A percentile compares a stretch with the other conserved stretches of the same genome.
Conservation (phyloP, 2,113 vertebrate genomes). For the Pseudorhombus dupliciocellatus region DNA sequence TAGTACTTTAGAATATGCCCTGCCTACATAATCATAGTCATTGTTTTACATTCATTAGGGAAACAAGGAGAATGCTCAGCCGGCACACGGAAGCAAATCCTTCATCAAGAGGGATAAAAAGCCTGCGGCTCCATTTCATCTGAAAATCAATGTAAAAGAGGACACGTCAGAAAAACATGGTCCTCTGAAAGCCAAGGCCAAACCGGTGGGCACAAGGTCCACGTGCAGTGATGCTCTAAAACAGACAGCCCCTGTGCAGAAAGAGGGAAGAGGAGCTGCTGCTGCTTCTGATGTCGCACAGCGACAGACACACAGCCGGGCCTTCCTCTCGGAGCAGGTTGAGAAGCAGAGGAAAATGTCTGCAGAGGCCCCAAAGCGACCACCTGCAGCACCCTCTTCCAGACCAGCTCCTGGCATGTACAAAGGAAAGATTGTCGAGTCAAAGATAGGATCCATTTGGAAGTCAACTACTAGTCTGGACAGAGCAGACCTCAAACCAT, state of each 20-base stretch:
- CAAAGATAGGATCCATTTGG: constrained; percentile 92
- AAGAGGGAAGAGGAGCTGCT: constrained; percentile 7
- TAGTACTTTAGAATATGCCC: neutral
- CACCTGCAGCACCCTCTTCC: constrained; percentile 28
- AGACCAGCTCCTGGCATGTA: constrained; percentile 86
- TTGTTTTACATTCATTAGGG: constrained; percentile 48
- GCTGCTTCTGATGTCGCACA: constrained; percentile 21
- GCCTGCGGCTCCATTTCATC: constrained; percentile 35
- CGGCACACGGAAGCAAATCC: constrained; percentile 46
- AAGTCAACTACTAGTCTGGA: constrained; percentile 69
- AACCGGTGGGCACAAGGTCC: neutral
- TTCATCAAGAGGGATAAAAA: constrained; percentile 44
- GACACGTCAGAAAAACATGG: constrained; percentile 14
- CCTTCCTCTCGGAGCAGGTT: constrained; percentile 75
- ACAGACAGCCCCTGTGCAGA: constrained; percentile 18
- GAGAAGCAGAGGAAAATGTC: constrained; percentile 69
- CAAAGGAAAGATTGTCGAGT: constrained; percentile 87
- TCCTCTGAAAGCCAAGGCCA: constrained; percentile 25
- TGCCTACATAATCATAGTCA: neutral
- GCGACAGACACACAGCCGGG: constrained; percentile 74
- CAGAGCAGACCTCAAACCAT: constrained; percentile 37
- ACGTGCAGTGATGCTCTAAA: constrained; percentile 7
- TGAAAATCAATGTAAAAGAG: constrained; percentile 53
- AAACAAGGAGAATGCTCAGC: constrained; percentile 80
- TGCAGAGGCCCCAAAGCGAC: constrained; percentile 75